Conservation (phyloP, 1,140 invertebrate species). For the Pseudachorutes palmiensis region DNA sequence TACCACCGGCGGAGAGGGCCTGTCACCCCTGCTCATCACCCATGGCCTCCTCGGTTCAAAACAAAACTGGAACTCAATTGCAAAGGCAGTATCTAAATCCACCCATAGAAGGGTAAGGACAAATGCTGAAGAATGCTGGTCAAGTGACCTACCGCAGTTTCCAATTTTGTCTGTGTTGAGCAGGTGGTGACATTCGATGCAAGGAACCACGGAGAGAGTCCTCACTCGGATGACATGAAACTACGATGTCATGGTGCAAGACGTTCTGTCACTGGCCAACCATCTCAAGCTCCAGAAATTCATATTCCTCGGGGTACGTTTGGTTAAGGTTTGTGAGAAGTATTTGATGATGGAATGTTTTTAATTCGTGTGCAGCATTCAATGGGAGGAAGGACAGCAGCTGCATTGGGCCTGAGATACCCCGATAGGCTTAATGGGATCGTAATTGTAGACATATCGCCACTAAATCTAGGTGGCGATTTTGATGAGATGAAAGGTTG, state of each 20-base stretch:
- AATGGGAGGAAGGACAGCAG: slow-evolving; percentile 78
- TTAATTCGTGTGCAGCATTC: slow-evolving; percentile 51
- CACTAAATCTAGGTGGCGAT: slow-evolving; percentile 55
- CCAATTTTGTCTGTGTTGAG: slow-evolving; percentile 19
- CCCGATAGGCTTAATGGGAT: slow-evolving; percentile 67
- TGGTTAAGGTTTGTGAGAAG: too few species aligned
- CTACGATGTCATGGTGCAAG: slow-evolving; percentile 62
- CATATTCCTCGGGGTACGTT: slow-evolving; percentile 55
- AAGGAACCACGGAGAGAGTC: slow-evolving; percentile 85
- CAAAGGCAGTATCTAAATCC: slow-evolving; percentile 59
- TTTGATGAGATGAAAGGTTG: slow-evolving; percentile 40
- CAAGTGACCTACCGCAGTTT: neutral
- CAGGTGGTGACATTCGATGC: slow-evolving; percentile 72
- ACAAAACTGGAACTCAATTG: slow-evolving; percentile 71
- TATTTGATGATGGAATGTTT: neutral
- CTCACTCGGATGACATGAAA: slow-evolving; percentile 61
- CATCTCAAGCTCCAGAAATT: slow-evolving; percentile 55
- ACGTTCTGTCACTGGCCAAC: slow-evolving; percentile 58
- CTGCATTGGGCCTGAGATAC: slow-evolving; percentile 64
- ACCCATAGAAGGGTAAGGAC: slow-evolving; percentile 54
- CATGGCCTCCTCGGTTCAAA: slow-evolving; percentile 81
- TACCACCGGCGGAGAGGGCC: neutral
- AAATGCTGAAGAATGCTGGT: neutral
- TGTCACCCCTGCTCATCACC: slow-evolving; percentile 56
- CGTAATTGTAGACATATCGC: slow-evolving; percentile 76